Evolutionary conservation across 2,888 invertebrate species (phyloP).

Genomic region (Macrophya alboannulata): DNA sequence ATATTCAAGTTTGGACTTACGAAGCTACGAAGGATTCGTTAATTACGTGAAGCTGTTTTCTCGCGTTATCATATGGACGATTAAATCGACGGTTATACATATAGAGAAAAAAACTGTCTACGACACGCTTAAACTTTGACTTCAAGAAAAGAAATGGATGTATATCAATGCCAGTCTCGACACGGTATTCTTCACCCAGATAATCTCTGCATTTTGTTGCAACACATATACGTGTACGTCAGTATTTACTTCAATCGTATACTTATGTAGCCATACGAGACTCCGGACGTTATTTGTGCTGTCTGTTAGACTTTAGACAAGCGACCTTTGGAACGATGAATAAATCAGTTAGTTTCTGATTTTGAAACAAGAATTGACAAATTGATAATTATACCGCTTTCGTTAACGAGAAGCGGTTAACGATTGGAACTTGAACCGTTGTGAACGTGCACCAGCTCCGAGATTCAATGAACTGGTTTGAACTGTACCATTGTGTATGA

Average conservation of each 20-base stretch:
- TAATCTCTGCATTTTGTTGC: conserved; percentile 7
- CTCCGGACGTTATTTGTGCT: conserved; percentile 22
- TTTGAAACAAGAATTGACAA: conserved; percentile 52
- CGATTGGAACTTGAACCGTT: conserved; percentile 67
- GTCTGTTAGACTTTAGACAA: conserved; percentile 47
- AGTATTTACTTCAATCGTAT: background rate
- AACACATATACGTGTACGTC: background rate
- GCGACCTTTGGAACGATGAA: conserved; percentile 48
- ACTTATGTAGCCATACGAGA: background rate
- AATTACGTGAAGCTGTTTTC: conserved; percentile 5
- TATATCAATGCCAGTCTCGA: conserved; percentile 20
- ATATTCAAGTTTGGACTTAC: background rate
- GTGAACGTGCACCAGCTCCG: conserved; percentile 56
- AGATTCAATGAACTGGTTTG: conserved; percentile 64
- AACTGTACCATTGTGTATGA: conserved; percentile 64
- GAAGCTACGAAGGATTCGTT: background rate
- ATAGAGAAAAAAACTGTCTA: conserved; percentile 8
- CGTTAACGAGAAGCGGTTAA: conserved; percentile 40
- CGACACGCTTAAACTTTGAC: conserved; percentile 9
- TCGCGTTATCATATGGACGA: background rate
- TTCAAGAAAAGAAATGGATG: background rate
- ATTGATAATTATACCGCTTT: conserved; percentile 39
- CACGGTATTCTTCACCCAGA: background rate
- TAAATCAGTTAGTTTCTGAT: conserved; percentile 45
- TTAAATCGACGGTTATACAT: background rate